These are phyloP conservation scores for Oscheius sp. DNA, from an alignment of 2,888 invertebrate species.

Conservation along the genomic window DNA sequence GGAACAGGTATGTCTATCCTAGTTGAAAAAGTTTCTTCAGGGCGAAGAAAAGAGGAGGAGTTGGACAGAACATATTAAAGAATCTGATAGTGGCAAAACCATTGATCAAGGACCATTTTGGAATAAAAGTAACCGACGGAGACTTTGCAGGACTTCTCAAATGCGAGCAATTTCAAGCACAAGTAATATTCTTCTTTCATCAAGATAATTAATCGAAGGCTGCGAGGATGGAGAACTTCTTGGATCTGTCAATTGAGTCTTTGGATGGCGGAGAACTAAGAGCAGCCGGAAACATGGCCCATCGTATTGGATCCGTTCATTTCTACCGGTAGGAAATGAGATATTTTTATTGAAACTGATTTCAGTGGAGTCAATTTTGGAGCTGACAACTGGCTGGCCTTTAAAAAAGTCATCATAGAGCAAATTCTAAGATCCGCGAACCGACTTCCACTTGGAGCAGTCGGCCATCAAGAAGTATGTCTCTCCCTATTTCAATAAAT, in stretches of 20 bases:
- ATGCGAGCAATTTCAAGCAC: constrained; percentile 38
- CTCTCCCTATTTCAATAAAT: neutral
- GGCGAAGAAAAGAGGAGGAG: constrained; percentile 42
- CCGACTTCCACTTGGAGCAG: neutral
- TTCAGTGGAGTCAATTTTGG: constrained; percentile 53
- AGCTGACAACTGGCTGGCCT: constrained; percentile 52
- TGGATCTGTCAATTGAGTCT: constrained; percentile 44
- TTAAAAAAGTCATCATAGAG: constrained; percentile 50
- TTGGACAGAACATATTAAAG: constrained; percentile 46
- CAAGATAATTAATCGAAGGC: constrained; percentile 28
- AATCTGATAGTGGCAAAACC: constrained; percentile 44
- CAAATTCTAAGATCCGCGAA: constrained; percentile 23
- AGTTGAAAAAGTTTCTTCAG: constrained; percentile 23
- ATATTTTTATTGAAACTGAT: neutral
- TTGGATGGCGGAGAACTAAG: constrained; percentile 44
- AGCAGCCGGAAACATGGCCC: constrained; percentile 44
- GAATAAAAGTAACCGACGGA: constrained; percentile 38
- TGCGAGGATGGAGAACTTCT: constrained; percentile 47
- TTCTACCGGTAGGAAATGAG: constrained; percentile 19
- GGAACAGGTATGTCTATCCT: constrained; percentile 5
- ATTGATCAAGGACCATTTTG: constrained; percentile 46
- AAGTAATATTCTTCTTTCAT: too few species aligned
- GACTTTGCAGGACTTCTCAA: constrained; percentile 34
- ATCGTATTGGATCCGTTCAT: constrained; percentile 50
- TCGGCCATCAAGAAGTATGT: constrained; percentile 1